Evolutionary conservation across 2,797 vertebrate genomes (phyloP).

Genomic region (Danio albolineatus): DNA sequence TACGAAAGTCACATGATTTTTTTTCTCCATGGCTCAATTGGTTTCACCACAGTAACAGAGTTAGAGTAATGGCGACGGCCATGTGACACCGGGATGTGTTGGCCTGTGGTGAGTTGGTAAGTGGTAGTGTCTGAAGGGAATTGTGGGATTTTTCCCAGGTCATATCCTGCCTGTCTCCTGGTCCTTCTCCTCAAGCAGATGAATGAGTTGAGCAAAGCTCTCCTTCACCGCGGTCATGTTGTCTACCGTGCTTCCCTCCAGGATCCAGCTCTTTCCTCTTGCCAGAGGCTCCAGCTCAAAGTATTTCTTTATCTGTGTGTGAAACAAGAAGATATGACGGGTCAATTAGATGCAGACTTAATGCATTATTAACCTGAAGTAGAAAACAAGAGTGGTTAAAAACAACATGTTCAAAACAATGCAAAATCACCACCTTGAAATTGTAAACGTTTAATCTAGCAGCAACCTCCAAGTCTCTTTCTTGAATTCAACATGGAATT

Average conservation of each 20-base stretch:
- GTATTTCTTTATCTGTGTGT: constrained; percentile 86
- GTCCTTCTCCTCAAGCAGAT: constrained; percentile 86
- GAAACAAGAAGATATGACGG: constrained; percentile 1
- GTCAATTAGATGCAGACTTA: not conserved
- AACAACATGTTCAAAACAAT: too few species aligned
- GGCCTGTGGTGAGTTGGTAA: constrained; percentile 37
- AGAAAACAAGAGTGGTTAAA: too few species aligned
- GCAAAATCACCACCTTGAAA: too few species aligned
- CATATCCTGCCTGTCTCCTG: constrained; percentile 83
- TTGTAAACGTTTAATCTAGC: too few species aligned
- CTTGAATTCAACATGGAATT: too few species aligned
- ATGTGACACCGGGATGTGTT: constrained; percentile 22
- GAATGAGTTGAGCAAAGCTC: constrained; percentile 87
- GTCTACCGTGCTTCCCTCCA: constrained; percentile 86
- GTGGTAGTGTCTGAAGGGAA: constrained; percentile 39
- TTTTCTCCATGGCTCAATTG: constrained; percentile 38
- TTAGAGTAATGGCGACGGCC: constrained; percentile 26
- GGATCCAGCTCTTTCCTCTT: constrained; percentile 88
- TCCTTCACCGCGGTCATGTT: constrained; percentile 85
- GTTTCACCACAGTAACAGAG: constrained; percentile 44
- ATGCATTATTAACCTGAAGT: not conserved
- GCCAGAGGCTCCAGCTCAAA: constrained; percentile 91
- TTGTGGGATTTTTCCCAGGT: constrained; percentile 58
- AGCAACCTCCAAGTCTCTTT: too few species aligned
- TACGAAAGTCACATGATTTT: constrained; percentile 9